Evolutionary conservation across 2,888 invertebrate genomes (phyloP), one percentile per base, ranked within the genome.

Genomic region (Nemotelus pantherinus): DNA sequence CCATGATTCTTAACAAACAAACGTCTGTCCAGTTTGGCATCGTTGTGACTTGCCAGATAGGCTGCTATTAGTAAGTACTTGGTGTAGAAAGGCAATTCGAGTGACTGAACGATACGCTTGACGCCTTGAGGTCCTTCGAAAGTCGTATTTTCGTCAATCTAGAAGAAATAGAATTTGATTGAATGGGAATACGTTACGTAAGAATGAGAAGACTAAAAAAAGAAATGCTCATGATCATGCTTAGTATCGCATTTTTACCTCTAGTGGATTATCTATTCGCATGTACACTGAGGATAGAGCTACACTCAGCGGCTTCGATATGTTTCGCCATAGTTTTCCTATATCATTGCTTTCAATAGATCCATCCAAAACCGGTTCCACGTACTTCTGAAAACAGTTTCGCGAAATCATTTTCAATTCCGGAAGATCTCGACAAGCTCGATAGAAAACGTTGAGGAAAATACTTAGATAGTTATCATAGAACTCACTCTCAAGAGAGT

Each of bases 31-130:
- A 94, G 93, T 82, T 94, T 95, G 0, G 94, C 91, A 1, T 97
- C 95, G 86, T 97, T 97, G 85, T 97, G 95, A 50, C 97, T 97
- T 0, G 97, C 97, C 79, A 98, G 88, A 85, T 95, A 98, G 0
- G 96, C 94, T 5, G 97, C 95, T 45, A 98, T 94, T 2, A 98
- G 88, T 53, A 98, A 89, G 85, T 91, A 97, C 86, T 97, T 97
- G 0, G 95, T 94, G 86, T 95, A 97, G 84, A 92, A 96, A 0
- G 97, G 97, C 3, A 98, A 84, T 83, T 95, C 94, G 50, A 95
- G 89, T 74, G 92, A 92, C 80, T 91, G 91, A 0, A 91, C 91
- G 82, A 92, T 87, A 47, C 89, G 89, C 80, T 89, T 89, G 9
- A 90, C 88, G 43, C 82, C 85, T 60, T 85, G 84, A 71, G 84